phyloP scores from a whole-genome alignment of 2,888 invertebrate genomes.

The Rhingia campestris region DNA sequence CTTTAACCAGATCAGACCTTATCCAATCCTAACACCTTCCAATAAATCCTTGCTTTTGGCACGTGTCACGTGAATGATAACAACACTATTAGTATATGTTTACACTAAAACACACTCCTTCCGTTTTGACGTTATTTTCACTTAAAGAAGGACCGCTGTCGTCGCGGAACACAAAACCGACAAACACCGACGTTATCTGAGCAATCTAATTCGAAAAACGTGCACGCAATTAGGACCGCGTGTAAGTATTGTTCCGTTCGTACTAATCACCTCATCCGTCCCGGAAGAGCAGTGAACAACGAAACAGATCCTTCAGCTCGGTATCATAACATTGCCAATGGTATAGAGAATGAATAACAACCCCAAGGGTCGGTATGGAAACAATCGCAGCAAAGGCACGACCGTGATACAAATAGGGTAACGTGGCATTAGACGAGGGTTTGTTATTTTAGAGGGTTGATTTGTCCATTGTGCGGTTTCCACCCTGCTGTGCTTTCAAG shows the following conservation, averaged over 20 bases:
- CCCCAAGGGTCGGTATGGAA: slow-evolving; percentile 38
- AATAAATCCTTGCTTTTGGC: not conserved
- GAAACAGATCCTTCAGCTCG: slow-evolving; percentile 34
- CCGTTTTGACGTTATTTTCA: slow-evolving; percentile 22
- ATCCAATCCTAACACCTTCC: not conserved
- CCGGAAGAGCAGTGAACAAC: slow-evolving; percentile 51
- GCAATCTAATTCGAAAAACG: slow-evolving; percentile 73
- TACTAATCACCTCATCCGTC: slow-evolving; percentile 64
- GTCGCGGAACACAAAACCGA: slow-evolving; percentile 6
- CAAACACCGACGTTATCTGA: slow-evolving; percentile 51
- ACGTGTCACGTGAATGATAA: slow-evolving; percentile 38
- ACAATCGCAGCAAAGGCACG: slow-evolving; percentile 25
- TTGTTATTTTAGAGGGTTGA: slow-evolving; percentile 60
- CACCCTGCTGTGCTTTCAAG: slow-evolving; percentile 40
- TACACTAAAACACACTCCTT: slow-evolving; percentile 31
- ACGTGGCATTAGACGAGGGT: slow-evolving; percentile 24
- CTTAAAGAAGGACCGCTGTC: slow-evolving; percentile 7
- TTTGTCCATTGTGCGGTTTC: slow-evolving; percentile 38
- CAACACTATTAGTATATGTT: slow-evolving; percentile 28
- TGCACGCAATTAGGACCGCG: slow-evolving; percentile 71
- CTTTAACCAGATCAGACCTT: not conserved
- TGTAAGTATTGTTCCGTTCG: slow-evolving; percentile 54
- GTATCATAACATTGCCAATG: slow-evolving; percentile 15
- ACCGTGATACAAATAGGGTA: slow-evolving; percentile 7
- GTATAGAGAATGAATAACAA: slow-evolving; percentile 31